phyloP scores from a whole-genome alignment of 2,797 vertebrate species.

The Phalanger gymnotis region DNA sequence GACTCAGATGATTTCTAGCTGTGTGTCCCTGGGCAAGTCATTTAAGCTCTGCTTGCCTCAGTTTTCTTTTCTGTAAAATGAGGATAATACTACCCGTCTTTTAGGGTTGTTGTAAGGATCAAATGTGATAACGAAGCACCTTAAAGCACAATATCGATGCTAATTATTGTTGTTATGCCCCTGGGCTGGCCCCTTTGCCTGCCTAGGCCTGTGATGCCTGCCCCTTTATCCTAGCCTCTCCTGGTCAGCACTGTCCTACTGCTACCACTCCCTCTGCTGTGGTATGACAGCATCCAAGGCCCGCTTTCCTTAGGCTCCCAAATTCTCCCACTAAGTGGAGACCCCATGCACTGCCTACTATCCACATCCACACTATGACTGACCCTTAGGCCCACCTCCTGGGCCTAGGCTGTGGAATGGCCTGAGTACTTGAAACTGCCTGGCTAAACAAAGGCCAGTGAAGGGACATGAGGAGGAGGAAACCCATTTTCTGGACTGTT shows the following conservation, averaged over 20 bases:
- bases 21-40: not conserved
- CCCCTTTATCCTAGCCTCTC: not conserved
- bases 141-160: not conserved
- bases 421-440: not conserved
- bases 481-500: not conserved
- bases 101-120: not conserved
- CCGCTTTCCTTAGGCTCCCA: not conserved
- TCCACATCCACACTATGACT: not conserved
- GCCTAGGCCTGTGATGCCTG: not conserved
- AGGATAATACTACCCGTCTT: not conserved
- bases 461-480: not conserved
- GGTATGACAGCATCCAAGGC: not conserved
- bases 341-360: not conserved
- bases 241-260: not conserved
- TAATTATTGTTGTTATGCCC: not conserved
- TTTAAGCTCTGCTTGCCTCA: not conserved
- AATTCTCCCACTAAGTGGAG: not conserved
- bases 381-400: not conserved
- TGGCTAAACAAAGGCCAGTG: not conserved
- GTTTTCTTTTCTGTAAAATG: not conserved
- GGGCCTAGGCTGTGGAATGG: not conserved
- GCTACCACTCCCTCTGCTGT: not conserved
- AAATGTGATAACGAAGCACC: not conserved
- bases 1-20: not conserved
- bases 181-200: not conserved